Base-by-base conservation (phyloP, 2,888 invertebrate species). In the Lasioglossum figueresi region DNA sequence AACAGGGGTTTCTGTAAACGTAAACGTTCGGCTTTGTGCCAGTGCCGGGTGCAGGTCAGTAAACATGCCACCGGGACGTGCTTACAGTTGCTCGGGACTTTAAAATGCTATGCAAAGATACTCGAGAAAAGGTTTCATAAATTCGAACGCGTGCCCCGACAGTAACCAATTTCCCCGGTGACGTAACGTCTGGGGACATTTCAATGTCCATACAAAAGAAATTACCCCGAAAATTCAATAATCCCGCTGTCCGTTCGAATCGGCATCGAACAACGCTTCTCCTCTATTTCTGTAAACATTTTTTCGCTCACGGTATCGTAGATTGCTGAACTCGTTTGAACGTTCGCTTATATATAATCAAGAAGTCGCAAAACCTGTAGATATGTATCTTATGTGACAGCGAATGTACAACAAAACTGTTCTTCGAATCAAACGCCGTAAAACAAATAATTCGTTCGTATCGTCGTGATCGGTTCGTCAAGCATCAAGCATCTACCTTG, bases 41-140 rank as follows among this genome's bases (percentile, higher is more conserved):
- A 89, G 85, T 93, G 94, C 92, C 94, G 91, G 88, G 83, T 88
- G 91, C 94, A 94, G 93, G 87, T 92, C 89, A 82, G 93, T 89
- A 94, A 94, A 94, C 93, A 94, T 93, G 92, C 93, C 93, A 93
- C 82, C 80, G 91, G 90, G 87, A 91, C 91, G 89, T 91, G 93
- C 89, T 92, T 91, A 89, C 90, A 90, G 90, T 91, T 92, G 89
- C 81, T 89, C 92, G 88, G 90, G 89, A 88, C 90, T 94, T 94
- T 93, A 94, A 94, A 94, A 93, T 91, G 90, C 91, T 91, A 90
- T 90, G 91, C 91, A 93, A 93, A 93, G 91, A 91, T 82, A 84
- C 87, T 73, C 70, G 56, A 77, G 80, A 76, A 81, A 87, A 84
- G 88, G 88, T 79, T 86, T 84, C 82, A 80, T 81, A 82, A 76